Conservation (phyloP, 2,113 vertebrate genomes). For the Gadus chalcogrammus region DNA sequence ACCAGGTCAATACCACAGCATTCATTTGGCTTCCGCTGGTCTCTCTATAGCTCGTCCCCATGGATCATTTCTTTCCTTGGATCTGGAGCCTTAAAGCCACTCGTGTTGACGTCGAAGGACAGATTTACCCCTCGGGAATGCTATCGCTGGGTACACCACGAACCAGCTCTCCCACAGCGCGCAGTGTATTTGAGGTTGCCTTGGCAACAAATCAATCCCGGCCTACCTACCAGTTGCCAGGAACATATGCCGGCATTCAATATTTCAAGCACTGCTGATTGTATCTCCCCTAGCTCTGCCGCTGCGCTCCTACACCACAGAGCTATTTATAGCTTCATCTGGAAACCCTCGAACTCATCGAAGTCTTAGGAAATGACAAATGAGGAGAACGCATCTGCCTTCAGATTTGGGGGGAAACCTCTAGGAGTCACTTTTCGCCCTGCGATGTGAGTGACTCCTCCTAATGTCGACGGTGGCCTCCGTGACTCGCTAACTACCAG, state of each 20-base stretch:
- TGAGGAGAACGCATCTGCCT: not conserved
- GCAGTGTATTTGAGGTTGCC: slow-evolving; percentile 55
- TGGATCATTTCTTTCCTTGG: no score
- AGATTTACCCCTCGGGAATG: not conserved
- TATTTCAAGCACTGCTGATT: slow-evolving; percentile 46
- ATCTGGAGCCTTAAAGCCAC: no score
- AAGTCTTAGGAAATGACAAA: slow-evolving; percentile 4
- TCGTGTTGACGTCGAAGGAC: not conserved
- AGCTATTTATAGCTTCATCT: slow-evolving; percentile 14
- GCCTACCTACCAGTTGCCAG: slow-evolving; percentile 24
- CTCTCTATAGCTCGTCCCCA: no score
- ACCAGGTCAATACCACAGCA: no score
- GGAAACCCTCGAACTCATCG: not conserved
- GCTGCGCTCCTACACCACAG: not conserved
- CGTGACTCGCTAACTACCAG: no score
- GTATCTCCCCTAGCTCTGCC: slow-evolving; percentile 13
- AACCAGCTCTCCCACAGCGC: slow-evolving; percentile 1
- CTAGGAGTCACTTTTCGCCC: not conserved
- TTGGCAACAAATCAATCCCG: slow-evolving; percentile 66
- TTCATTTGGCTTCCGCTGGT: no score
- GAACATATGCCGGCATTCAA: slow-evolving; percentile 46
- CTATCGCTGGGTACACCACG: no score
- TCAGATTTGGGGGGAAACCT: not conserved
- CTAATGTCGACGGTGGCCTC: no score
- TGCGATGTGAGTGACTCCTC: not conserved